A percentile compares a stretch with the other conserved stretches of the same genome.
Evolutionary conservation across 2,888 invertebrate species (phyloP).

Genomic region (Eugnorisma glareosa): DNA sequence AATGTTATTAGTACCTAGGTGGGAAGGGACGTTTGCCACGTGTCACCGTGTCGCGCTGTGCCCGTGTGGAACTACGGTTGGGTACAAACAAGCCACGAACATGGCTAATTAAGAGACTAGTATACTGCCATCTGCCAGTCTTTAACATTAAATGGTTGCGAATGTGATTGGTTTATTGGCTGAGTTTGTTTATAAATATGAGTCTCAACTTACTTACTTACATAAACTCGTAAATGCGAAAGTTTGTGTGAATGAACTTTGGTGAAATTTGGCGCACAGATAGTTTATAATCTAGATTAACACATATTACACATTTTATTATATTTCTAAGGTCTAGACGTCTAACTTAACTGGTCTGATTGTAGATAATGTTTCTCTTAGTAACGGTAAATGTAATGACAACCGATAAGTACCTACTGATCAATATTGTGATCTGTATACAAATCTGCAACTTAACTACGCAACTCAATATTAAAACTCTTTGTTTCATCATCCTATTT

Average conservation of each 20-base stretch:
- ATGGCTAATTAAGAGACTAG: constrained; percentile 79
- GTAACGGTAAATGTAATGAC: neutral
- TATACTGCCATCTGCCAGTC: constrained; percentile 68
- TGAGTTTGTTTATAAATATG: neutral
- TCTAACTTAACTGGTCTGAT: neutral
- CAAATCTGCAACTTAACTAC: neutral
- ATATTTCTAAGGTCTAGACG: neutral
- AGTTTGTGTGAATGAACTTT: neutral
- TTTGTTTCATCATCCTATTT: no score
- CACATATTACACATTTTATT: neutral
- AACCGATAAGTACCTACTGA: neutral
- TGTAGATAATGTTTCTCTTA: neutral
- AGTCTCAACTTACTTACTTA: no score
- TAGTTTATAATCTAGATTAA: neutral
- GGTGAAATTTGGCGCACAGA: neutral
- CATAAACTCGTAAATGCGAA: neutral
- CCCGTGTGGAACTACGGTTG: constrained; percentile 61
- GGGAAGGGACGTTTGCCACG: constrained; percentile 36
- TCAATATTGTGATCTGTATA: neutral
- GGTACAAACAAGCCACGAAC: constrained; percentile 78
- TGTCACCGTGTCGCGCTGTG: constrained; percentile 56
- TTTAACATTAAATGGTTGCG: constrained; percentile 76
- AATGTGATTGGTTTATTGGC: constrained; percentile 52
- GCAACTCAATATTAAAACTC: neutral
- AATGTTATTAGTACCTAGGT: constrained; percentile 83